phyloP scores from a whole-genome alignment of 1,140 invertebrate species.

The Drosophila novamexicana region DNA sequence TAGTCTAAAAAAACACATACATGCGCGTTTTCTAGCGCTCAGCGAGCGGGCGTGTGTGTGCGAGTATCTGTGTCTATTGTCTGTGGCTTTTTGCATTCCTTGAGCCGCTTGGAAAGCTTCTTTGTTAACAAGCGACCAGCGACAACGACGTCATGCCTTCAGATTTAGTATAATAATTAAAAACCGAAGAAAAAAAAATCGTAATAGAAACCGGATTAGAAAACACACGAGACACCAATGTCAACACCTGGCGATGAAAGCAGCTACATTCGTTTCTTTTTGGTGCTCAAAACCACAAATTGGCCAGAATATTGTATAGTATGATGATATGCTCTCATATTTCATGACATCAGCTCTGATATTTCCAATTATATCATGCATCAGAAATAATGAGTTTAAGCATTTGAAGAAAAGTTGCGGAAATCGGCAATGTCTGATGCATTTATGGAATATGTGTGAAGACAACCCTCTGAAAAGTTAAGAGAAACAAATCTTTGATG shows the following conservation, averaged over 20 bases:
- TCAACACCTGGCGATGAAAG: slow-evolving; percentile 45
- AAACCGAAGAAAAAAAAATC: slow-evolving; percentile 33
- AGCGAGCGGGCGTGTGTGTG: slow-evolving; percentile 2
- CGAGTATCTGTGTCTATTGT: slow-evolving; percentile 53
- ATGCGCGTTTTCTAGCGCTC: slow-evolving; percentile 3
- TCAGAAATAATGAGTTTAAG: too few relatives aligned
- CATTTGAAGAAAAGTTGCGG: too few relatives aligned
- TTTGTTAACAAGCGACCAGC: slow-evolving; percentile 38
- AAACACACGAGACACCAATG: slow-evolving; percentile 28
- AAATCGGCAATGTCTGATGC: too few relatives aligned
- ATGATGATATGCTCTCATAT: slow-evolving; percentile 13
- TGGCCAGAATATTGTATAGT: too few relatives aligned
- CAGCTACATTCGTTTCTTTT: neutral
- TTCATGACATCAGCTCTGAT: slow-evolving; percentile 13
- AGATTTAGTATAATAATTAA: slow-evolving; percentile 55
- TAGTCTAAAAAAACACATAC: slow-evolving; percentile 22
- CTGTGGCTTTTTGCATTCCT: slow-evolving; percentile 52
- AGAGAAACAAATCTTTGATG: too few relatives aligned
- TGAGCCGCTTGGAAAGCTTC: slow-evolving; percentile 56
- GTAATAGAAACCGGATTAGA: slow-evolving; percentile 63
- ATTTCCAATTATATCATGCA: neutral
- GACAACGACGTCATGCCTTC: slow-evolving; percentile 60
- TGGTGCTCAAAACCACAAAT: neutral
- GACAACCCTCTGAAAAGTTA: too few relatives aligned
- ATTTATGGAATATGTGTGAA: too few relatives aligned